Evolutionary conservation across 2,888 invertebrate genomes (phyloP), one percentile per base, ranked within the genome.

Genomic region (Ptychoptera contaminata): DNA sequence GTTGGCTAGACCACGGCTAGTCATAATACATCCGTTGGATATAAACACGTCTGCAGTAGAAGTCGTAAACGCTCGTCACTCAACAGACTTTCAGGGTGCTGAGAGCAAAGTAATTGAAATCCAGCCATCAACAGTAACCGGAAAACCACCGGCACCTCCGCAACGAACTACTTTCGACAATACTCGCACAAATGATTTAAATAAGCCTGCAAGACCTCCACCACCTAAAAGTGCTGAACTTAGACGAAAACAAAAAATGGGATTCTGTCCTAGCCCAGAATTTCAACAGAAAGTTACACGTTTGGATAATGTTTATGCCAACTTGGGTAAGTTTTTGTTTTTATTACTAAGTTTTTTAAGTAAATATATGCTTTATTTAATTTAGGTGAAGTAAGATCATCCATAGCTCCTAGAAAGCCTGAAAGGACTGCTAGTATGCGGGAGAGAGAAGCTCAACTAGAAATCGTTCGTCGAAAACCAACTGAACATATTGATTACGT

Each of bases 1-100:
- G 8, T 73, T 75, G 55, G 74, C 76, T 7, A 83, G 82, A 56
- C 82, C 82, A 2, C 73, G 84, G 12, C 69, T 87, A 16, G 85
- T 88, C 48, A 90, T 90, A 52, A 86, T 90, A 49, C 90, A 90
- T 70, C 90, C 90, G 11, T 69, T 85, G 53, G 88, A 90, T 56
- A 72, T 88, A 47, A 86, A 86, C 60, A 82, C 84, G 30, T 77
- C 81, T 9, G 81, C 73, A 48, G 84, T 86, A 2, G 84, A 87
- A 58, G 85, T 87, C 34, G 74, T 86, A 49, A 76, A 74, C 58
- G 74, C 75, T 50, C 70, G 16, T n/a, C 16, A 35, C 9, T n/a
- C 9, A 8, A 12, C 35, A 23, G 14, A 10, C 67, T 69, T 54
- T 70, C 63, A 61, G 2, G 64, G 61, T 49, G 67, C 67, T 55